phyloP scores from a whole-genome alignment of 2,888 invertebrate genomes.

The Arctia plantaginis region DNA sequence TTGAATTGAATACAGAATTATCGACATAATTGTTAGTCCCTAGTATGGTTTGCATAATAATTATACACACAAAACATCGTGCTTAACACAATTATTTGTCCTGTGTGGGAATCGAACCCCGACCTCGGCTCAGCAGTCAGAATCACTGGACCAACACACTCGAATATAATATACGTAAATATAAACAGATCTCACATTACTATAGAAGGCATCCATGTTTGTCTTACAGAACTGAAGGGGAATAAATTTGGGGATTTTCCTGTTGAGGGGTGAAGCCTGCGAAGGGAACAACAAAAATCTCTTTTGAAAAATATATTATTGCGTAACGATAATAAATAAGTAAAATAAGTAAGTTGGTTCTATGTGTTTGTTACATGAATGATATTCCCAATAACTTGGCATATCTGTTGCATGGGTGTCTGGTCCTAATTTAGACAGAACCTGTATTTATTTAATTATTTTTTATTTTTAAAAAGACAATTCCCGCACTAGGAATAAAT shows the following conservation, averaged over 20 bases:
- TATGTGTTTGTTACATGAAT: not conserved
- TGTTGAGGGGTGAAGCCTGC: slow-evolving; percentile 10
- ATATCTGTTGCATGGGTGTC: too few relatives aligned
- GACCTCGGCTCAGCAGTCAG: not conserved
- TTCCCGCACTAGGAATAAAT: too few relatives aligned
- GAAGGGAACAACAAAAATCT: slow-evolving; percentile 16
- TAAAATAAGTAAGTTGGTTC: not conserved
- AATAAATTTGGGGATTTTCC: slow-evolving; percentile 48
- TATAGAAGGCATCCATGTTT: slow-evolving; percentile 43
- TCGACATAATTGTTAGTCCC: too few relatives aligned
- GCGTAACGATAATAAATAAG: not conserved
- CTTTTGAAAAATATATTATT: slow-evolving; percentile 2
- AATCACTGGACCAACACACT: not conserved
- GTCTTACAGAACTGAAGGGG: slow-evolving; percentile 47
- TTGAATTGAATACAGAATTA: too few relatives aligned
- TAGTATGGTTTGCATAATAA: too few relatives aligned
- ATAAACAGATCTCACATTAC: slow-evolving; percentile 23
- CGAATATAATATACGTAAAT: slow-evolving; percentile 18
- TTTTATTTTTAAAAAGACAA: too few relatives aligned
- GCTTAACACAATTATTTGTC: not conserved
- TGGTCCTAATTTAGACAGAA: too few relatives aligned
- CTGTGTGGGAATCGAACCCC: not conserved
- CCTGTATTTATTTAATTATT: too few relatives aligned
- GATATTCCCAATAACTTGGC: too few relatives aligned
- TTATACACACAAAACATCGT: too few relatives aligned